Evolutionary conservation across 2,113 vertebrate species (phyloP), one percentile per base, ranked within the genome.

Genomic region (Arvicanthis niloticus): DNA sequence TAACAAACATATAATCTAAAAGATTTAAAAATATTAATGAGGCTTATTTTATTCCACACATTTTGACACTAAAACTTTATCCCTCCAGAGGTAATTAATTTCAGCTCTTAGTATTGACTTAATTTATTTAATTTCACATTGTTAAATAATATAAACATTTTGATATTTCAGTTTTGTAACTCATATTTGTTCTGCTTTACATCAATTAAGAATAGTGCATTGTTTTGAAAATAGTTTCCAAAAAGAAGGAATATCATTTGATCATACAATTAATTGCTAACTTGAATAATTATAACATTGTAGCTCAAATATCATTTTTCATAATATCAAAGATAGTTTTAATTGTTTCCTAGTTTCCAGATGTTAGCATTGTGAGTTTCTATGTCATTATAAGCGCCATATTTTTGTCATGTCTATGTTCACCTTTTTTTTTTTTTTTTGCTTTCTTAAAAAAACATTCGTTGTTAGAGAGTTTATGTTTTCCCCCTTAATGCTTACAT

Each of bases 231-330:
- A 58, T 48, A 90, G 37, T 88, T 90, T 90, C 51, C 56, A 65
- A n/a, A 76, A 77, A 31, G 81, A 12, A 10, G 21, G 88, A 89
- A 85, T 88, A 17, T 48, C 37, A 93, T 77, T 90, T 95, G 82
- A 56, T 48, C 4, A 31, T 84, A 7, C 16, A 10, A 51, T 94
- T 85, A 22, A 53, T 85, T 77, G 34, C 42, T 48, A 45, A 24
- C 90, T 96, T 95, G 80, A 91, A 65, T 82, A 73, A 70, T 81
- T 88, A 48, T n/a, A 88, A 51, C 15, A 90, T 82, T 77, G 24
- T 89, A n/a, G 31, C 3, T 88, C 45, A 68, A 93, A 88, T 88
- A 70, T n/a, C 2, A 53, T 1, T 88, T 85, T 67, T 37, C 56
- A 91, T 58, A 91, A 88, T 70, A 91, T 76, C 90, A 56, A 70